Conservation (phyloP, 2,113 vertebrate genomes). For the Empidonax traillii region DNA sequence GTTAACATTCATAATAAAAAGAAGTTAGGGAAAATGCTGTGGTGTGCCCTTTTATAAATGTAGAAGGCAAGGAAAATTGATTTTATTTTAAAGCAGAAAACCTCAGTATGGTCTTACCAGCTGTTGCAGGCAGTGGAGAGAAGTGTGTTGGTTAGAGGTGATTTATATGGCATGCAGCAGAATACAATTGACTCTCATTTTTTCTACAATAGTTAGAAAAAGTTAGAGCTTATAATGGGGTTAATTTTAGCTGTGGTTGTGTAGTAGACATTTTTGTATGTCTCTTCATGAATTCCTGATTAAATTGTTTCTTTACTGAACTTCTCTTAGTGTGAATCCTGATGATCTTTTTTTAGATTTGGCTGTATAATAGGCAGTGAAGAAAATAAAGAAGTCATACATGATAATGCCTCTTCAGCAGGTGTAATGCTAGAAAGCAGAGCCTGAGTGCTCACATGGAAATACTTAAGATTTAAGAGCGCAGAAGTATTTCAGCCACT, state of each 20-base stretch:
- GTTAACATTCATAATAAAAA: background rate
- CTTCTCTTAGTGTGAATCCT: background rate
- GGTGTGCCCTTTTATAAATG: background rate
- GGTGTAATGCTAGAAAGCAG: background rate
- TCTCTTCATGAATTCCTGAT: background rate
- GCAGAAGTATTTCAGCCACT: background rate
- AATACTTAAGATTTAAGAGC: background rate
- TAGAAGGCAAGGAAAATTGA: background rate
- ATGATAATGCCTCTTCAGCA: background rate
- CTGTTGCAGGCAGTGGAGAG: background rate
- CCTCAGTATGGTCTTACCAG: slow-evolving; percentile 8
- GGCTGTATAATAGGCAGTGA: background rate
- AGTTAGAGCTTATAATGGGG: background rate
- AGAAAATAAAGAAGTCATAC: background rate
- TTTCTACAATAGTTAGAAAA: background rate
- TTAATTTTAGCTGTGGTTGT: background rate
- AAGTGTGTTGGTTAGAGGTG: background rate
- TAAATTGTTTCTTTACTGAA: slow-evolving; percentile 7
- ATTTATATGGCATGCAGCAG: background rate
- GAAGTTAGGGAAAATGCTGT: background rate
- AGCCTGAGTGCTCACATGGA: background rate
- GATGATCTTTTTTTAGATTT: background rate
- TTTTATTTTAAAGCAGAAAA: background rate
- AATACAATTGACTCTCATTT: slow-evolving; percentile 27
- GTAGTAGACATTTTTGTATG: background rate